A percentile compares a stretch with the other conserved stretches of the same genome.
These are phyloP conservation scores for Formica selysi DNA, from an alignment of 1,140 invertebrate genomes.

Conservation along the genomic window DNA sequence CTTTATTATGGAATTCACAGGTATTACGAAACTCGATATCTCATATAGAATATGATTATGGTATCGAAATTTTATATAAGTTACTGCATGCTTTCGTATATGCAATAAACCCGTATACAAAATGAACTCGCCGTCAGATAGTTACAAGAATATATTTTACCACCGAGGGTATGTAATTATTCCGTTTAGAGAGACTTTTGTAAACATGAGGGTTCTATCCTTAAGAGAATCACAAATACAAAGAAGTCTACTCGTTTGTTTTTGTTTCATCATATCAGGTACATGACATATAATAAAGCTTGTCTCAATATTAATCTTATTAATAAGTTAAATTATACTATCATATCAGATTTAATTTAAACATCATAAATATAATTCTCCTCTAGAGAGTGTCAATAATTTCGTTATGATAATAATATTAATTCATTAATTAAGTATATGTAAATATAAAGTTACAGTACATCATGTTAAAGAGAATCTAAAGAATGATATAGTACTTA, in stretches of 20 bases:
- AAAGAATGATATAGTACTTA: no score
- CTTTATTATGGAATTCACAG: background rate
- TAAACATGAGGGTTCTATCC: background rate
- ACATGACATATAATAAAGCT: background rate
- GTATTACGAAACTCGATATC: background rate
- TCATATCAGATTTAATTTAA: no score
- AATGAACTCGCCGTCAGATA: no score
- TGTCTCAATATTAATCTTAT: background rate
- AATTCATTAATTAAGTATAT: no score
- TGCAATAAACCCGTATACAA: no score
- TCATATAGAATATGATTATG: no score
- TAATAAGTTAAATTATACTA: background rate
- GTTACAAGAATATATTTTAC: background rate
- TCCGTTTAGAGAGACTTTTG: background rate
- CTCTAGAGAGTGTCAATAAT: no score
- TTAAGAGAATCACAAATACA: background rate
- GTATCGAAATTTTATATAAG: background rate
- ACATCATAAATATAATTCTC: no score
- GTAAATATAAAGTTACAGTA: no score
- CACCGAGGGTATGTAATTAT: background rate
- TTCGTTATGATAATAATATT: no score
- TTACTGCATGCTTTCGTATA: background rate
- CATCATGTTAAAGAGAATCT: no score
- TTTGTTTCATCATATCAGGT: background rate
- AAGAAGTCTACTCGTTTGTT: background rate